Percentiles rank a stretch among this genome's conserved stretches.
Evolutionary conservation across 2,113 vertebrate genomes (phyloP).

Genomic region (Seriola quinqueradiata): DNA sequence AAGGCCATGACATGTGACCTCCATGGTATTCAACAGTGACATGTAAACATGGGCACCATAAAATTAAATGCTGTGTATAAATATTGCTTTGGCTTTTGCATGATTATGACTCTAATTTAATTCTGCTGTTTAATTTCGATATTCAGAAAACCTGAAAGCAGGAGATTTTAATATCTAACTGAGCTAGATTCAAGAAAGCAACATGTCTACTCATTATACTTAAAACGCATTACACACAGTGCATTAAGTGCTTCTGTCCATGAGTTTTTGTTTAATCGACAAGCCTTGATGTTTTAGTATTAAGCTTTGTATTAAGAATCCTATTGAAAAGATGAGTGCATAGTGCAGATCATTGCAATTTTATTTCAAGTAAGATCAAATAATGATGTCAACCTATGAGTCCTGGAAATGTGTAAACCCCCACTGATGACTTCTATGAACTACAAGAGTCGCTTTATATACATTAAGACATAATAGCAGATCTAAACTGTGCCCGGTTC

Average conservation of each 20-base stretch:
- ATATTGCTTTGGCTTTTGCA: conserved; percentile 72
- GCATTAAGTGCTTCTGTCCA: conserved; percentile 40
- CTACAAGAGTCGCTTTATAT: conserved; percentile 54
- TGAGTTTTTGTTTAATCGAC: conserved; percentile 26
- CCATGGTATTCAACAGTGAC: conserved; percentile 80
- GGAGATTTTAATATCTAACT: conserved; percentile 4
- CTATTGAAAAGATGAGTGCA: conserved; percentile 58
- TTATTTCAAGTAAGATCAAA: conserved; percentile 43
- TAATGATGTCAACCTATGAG: conserved; percentile 25
- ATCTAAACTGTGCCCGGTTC: conserved; percentile 69
- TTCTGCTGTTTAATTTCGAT: conserved; percentile 9
- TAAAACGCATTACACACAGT: conserved; percentile 20
- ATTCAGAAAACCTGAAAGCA: conserved; percentile 14
- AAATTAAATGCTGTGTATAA: conserved; percentile 46
- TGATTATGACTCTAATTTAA: conserved; percentile 33
- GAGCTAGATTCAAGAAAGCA: conserved; percentile 18
- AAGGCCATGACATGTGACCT: conserved; percentile 79
- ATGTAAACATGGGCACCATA: conserved; percentile 70
- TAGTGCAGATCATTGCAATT: conserved; percentile 59
- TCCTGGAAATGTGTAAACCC: conserved; percentile 39
- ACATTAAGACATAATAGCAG: conserved; percentile 73
- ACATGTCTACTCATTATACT: background rate
- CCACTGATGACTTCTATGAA: conserved; percentile 24
- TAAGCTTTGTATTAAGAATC: conserved; percentile 23
- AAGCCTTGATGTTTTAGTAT: conserved; percentile 29